A percentile compares a stretch with the other conserved stretches of the same genome.
These are phyloP conservation scores for Chascanopsetta lugubris DNA, from an alignment of 2,113 vertebrate genomes.

Conservation along the genomic window DNA sequence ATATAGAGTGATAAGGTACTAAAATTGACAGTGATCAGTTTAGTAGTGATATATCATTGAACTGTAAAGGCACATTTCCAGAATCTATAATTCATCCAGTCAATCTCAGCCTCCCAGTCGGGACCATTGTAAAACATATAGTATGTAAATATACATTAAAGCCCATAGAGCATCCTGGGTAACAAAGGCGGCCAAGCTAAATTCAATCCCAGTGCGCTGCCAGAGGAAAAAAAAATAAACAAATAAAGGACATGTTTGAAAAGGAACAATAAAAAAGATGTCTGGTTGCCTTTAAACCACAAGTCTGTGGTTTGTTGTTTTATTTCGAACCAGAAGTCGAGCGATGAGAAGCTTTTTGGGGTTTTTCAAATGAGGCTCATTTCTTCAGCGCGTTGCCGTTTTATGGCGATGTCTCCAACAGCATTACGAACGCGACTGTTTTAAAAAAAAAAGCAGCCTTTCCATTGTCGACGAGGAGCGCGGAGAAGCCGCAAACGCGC, in stretches of 20 bases:
- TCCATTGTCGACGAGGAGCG: slow-evolving; percentile 31
- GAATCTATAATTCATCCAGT: slow-evolving; percentile 14
- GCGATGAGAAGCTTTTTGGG: slow-evolving; percentile 50
- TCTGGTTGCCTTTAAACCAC: slow-evolving; percentile 72
- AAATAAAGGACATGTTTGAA: slow-evolving; percentile 58
- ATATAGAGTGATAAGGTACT: background rate
- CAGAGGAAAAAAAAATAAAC: slow-evolving; percentile 53
- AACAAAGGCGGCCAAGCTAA: slow-evolving; percentile 56
- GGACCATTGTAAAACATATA: slow-evolving; percentile 52
- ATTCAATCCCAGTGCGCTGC: slow-evolving; percentile 64
- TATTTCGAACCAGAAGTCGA: slow-evolving; percentile 68
- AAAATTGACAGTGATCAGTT: background rate
- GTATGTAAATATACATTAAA: slow-evolving; percentile 64
- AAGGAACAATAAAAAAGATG: slow-evolving; percentile 73
- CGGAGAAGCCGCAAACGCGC: slow-evolving; percentile 10
- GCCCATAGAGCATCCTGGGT: slow-evolving; percentile 64
- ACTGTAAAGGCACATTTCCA: background rate
- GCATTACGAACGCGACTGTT: slow-evolving; percentile 21
- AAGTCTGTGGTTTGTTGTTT: slow-evolving; percentile 75
- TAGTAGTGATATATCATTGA: slow-evolving; percentile 5
- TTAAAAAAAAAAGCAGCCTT: slow-evolving; percentile 19
- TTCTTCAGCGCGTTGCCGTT: slow-evolving; percentile 51
- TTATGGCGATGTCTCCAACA: slow-evolving; percentile 49
- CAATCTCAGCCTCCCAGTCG: slow-evolving; percentile 49
- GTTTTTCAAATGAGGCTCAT: slow-evolving; percentile 62